phyloP scores from a whole-genome alignment of 1,140 invertebrate genomes.

The Fopius arisanus region DNA sequence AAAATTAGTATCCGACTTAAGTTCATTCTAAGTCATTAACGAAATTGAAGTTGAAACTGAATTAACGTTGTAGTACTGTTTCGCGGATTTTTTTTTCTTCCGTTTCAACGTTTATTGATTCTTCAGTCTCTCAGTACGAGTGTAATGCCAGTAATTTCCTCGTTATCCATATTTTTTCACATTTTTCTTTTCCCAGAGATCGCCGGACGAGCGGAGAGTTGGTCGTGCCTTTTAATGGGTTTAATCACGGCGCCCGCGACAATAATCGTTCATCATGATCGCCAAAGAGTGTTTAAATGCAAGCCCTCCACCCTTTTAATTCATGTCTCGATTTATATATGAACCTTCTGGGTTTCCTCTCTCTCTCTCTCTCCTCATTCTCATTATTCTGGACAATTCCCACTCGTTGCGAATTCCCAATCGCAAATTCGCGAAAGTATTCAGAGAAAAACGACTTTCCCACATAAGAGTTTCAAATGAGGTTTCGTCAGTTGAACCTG shows the following conservation, averaged over 20 bases:
- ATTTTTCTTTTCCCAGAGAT: conserved; percentile 4
- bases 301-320: background rate
- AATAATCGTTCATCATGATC: conserved; percentile 30
- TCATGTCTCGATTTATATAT: conserved; percentile 13
- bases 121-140: background rate
- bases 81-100: background rate
- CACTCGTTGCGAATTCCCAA: conserved; percentile 13
- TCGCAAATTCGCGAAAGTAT: conserved; percentile 26
- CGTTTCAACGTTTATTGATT: background rate
- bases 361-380: background rate
- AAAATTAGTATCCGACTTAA: background rate
- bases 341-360: background rate
- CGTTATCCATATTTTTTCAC: conserved; percentile 6
- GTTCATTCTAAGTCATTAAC: background rate
- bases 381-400: background rate
- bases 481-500: too few relatives aligned
- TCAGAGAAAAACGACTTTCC: too few relatives aligned
- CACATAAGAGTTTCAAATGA: too few relatives aligned
- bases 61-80: background rate
- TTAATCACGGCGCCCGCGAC: conserved; percentile 18
- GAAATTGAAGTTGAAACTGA: background rate
- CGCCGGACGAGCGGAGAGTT: background rate
- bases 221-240: conserved; percentile 19
- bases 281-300: conserved; percentile 15
- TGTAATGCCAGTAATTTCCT: conserved; percentile 5